A percentile compares a stretch with the other conserved stretches of the same genome.
phyloP scores from a whole-genome alignment of 2,113 vertebrate species.

The Equus quagga region DNA sequence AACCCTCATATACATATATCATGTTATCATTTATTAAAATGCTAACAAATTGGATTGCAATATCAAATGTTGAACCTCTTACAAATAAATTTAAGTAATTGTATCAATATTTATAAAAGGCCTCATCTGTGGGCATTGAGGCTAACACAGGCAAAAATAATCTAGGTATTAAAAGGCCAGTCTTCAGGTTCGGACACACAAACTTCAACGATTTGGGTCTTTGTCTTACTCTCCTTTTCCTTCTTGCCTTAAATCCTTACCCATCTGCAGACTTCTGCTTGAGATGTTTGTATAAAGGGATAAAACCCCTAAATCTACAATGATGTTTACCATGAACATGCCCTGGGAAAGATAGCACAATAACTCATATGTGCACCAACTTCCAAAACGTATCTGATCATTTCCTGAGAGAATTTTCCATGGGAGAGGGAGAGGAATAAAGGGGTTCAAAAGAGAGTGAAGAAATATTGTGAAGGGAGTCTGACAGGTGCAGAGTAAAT shows the following conservation, averaged over 20 bases:
- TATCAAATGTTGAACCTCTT: neutral
- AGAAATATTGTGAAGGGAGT: neutral
- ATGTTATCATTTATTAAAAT: neutral
- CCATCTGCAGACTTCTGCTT: neutral
- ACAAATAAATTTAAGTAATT: conserved; percentile 11
- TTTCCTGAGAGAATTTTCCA: neutral
- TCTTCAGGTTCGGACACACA: neutral
- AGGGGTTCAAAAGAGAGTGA: neutral
- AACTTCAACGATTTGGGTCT: neutral
- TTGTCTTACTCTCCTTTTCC: neutral
- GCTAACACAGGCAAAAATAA: neutral
- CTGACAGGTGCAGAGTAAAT: neutral
- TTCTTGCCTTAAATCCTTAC: neutral
- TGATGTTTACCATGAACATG: neutral
- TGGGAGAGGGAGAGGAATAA: neutral
- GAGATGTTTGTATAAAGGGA: neutral
- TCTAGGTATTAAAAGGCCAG: neutral
- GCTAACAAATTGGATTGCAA: neutral
- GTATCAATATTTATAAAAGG: neutral
- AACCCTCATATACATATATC: neutral
- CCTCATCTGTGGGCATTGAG: neutral
- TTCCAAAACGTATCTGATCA: neutral
- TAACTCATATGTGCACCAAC: neutral
- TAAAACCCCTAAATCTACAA: neutral
- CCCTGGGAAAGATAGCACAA: neutral